Percentiles rank a stretch among this genome's conserved stretches.
Conservation (phyloP, 2,888 invertebrate species). For the Lasioglossum morio region DNA sequence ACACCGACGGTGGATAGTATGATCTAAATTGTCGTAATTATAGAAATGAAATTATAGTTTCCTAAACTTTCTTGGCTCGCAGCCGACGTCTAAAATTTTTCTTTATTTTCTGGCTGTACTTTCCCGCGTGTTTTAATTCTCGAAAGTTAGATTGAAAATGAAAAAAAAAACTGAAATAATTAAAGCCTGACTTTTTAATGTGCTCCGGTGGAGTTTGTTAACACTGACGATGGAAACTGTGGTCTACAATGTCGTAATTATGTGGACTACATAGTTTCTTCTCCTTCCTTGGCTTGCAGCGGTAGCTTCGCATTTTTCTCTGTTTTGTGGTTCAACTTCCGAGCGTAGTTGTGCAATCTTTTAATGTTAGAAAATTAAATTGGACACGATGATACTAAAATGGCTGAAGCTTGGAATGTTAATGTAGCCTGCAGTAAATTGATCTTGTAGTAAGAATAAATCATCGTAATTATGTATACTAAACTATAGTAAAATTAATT, state of each 20-base stretch:
- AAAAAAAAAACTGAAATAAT: not conserved
- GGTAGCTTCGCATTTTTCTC: not conserved
- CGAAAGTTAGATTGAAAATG: conserved; percentile 1
- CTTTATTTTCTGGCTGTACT: not conserved
- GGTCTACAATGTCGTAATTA: not conserved
- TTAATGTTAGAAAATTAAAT: not conserved
- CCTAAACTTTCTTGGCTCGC: not conserved
- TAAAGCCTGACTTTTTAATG: not conserved
- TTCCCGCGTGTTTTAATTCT: not conserved
- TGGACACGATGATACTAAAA: not conserved
- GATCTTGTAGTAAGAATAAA: not conserved
- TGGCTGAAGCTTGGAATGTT: not conserved
- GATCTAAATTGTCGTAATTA: conserved; percentile 6
- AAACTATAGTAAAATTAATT: no score
- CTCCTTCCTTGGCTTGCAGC: not conserved
- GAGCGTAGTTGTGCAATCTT: not conserved
- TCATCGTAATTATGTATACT: no score
- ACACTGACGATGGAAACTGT: not conserved
- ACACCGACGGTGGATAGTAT: not conserved
- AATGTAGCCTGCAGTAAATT: not conserved
- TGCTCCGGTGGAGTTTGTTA: not conserved
- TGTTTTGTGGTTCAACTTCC: not conserved
- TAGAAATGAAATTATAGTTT: not conserved
- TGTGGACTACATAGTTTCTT: not conserved
- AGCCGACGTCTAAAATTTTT: not conserved